Conservation (phyloP, 1,140 invertebrate genomes). For the Drosophila persimilis region DNA sequence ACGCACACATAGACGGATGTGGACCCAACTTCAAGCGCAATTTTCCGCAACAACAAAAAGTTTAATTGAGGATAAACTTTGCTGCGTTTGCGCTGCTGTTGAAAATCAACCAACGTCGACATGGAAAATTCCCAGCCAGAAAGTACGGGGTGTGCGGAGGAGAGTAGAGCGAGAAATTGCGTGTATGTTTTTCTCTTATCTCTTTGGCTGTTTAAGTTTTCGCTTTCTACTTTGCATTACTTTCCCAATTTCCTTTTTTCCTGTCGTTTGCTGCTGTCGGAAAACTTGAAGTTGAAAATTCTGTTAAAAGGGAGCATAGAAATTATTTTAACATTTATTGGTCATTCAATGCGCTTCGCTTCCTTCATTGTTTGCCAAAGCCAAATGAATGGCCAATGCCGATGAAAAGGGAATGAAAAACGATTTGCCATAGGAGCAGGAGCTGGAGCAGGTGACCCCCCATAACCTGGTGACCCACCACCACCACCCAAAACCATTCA, state of each 20-base stretch:
- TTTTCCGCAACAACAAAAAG: conserved; percentile 79
- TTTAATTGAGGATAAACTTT: conserved; percentile 81
- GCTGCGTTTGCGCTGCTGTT: conserved; percentile 77
- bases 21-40: conserved; percentile 56
- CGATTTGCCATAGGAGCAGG: conserved; percentile 26
- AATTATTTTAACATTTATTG: conserved; percentile 65
- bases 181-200: conserved; percentile 52
- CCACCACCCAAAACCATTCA: not conserved
- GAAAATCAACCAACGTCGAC: conserved; percentile 68
- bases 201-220: conserved; percentile 55
- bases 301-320: conserved; percentile 12
- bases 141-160: too few relatives aligned
- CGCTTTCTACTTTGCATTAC: conserved; percentile 51
- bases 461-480: conserved; percentile 9
- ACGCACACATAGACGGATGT: conserved; percentile 50
- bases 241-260: conserved; percentile 38
- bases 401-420: conserved; percentile 55
- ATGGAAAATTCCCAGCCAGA: conserved; percentile 48
- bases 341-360: conserved; percentile 37
- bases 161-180: conserved; percentile 35
- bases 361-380: conserved; percentile 50
- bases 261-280: conserved; percentile 1
- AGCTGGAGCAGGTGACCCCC: not conserved
- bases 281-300: conserved; percentile 51
- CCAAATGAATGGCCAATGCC: conserved; percentile 67